Percentiles rank a stretch among this genome's conserved stretches.
These are phyloP conservation scores for Macrobrachium rosenbergii DNA, from an alignment of 1,140 invertebrate species.

Conservation along the genomic window DNA sequence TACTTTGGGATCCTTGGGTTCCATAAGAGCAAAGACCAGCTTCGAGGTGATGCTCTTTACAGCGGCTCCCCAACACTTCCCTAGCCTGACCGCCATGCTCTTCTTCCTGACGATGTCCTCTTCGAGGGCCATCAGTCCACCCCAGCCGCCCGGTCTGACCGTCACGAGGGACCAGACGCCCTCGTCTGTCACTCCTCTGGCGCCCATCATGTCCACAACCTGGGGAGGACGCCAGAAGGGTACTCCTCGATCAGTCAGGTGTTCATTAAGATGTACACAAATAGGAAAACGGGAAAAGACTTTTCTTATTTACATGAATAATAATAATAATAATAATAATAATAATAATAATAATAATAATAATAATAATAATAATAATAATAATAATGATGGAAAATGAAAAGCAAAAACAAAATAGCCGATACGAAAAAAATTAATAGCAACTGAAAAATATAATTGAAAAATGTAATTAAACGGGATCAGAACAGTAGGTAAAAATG, in stretches of 20 bases:
- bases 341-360: too few relatives aligned
- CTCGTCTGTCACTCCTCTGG: slow-evolving; percentile 19
- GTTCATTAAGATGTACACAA: background rate
- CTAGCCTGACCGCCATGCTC: slow-evolving; percentile 2
- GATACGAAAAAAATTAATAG: too few relatives aligned
- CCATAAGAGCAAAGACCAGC: background rate
- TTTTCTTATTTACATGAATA: too few relatives aligned
- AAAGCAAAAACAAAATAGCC: too few relatives aligned
- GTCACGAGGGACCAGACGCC: slow-evolving; percentile 46
- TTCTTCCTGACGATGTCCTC: background rate
- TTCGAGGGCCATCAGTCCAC: background rate
- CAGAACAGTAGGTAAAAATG: too few relatives aligned
- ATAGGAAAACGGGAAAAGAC: too few relatives aligned
- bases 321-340: too few relatives aligned
- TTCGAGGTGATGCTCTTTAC: slow-evolving; percentile 32
- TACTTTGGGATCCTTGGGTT: background rate
- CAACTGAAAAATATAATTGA: too few relatives aligned
- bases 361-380: too few relatives aligned
- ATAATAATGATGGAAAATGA: too few relatives aligned
- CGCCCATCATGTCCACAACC: slow-evolving; percentile 24
- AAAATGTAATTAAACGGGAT: too few relatives aligned
- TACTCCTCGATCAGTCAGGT: background rate
- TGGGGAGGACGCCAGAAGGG: background rate
- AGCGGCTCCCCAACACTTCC: slow-evolving; percentile 25
- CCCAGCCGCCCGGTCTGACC: background rate